Percentiles rank a stretch among this genome's conserved stretches.
Conservation (phyloP, 2,797 vertebrate species). For the Megalops cyprinoides region DNA sequence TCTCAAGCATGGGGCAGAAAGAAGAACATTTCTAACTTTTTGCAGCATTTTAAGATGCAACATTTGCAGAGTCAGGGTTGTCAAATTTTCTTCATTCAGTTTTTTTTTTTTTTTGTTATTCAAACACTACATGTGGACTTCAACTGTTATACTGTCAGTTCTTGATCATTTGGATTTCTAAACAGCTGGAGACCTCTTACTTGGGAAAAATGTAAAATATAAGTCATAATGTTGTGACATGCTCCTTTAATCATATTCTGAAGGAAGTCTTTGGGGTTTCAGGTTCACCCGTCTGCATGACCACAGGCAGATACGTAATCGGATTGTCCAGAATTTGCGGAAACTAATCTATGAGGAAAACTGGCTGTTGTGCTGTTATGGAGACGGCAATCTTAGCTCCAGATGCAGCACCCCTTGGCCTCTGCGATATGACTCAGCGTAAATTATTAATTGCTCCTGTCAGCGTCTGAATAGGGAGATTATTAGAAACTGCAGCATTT, state of each 20-base stretch:
- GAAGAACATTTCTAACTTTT: background rate
- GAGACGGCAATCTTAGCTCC: no score
- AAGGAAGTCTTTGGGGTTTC: background rate
- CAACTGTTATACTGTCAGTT: no score
- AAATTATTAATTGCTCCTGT: conserved; percentile 12
- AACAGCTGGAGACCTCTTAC: no score
- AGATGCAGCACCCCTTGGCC: background rate
- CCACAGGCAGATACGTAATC: background rate
- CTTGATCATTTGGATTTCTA: background rate
- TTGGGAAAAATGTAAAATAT: no score
- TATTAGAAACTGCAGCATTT: background rate
- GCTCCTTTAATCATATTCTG: no score
- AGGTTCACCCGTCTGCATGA: background rate
- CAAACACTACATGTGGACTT: background rate
- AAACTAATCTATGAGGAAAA: no score
- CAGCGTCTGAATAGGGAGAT: background rate
- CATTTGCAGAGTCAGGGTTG: background rate
- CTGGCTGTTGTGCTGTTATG: no score
- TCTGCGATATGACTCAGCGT: background rate
- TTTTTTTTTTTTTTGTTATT: background rate
- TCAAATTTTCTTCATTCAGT: no score
- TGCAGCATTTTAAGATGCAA: background rate
- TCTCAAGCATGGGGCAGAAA: no score
- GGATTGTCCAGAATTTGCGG: no score
- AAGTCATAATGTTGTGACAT: no score